Evolutionary conservation across 2,797 vertebrate species (phyloP).

Genomic region (Gallirallus australis): DNA sequence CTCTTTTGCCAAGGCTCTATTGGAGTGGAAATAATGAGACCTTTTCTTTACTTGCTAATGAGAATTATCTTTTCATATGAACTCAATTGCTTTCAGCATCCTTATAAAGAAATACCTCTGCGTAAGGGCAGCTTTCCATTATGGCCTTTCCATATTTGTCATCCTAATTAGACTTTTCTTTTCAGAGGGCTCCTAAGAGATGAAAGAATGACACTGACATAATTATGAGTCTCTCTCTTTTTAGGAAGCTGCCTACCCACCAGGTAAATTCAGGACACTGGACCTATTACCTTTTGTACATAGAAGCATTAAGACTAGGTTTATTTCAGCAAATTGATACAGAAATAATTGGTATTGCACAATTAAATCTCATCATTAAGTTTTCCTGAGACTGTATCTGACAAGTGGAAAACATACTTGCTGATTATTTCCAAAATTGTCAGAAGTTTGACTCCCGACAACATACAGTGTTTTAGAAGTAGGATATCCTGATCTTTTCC

Average conservation of each 20-base stretch:
- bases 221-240: not conserved
- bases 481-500: not conserved
- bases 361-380: not conserved
- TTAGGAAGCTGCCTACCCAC: not conserved
- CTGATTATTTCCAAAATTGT: not conserved
- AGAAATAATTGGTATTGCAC: not conserved
- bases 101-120: not conserved
- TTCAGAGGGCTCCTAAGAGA: not conserved
- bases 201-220: not conserved
- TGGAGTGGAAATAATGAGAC: not conserved
- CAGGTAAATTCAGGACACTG: not conserved
- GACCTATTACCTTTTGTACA: not conserved
- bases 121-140: not conserved
- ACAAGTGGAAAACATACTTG: not conserved
- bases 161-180: constrained; percentile 8
- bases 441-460: not conserved
- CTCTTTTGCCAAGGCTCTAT: not conserved
- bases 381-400: not conserved
- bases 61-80: not conserved
- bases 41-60: not conserved
- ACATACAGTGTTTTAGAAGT: not conserved
- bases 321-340: not conserved
- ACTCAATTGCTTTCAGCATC: not conserved
- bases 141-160: not conserved
- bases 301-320: not conserved